Evolutionary conservation across 2,797 vertebrate genomes (phyloP), one percentile per base, ranked within the genome.

Genomic region (Bufotes viridis): DNA sequence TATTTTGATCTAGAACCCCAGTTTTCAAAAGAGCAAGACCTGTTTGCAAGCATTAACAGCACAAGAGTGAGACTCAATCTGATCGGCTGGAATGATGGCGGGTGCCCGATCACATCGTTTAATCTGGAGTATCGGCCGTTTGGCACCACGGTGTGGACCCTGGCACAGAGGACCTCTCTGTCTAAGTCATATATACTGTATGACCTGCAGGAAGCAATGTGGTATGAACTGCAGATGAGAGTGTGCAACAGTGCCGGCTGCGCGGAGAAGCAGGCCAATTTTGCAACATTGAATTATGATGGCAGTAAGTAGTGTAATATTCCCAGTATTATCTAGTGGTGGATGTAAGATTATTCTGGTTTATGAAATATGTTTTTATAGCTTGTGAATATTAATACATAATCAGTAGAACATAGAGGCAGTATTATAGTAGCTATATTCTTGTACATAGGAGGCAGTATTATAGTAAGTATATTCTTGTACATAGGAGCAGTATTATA

Each of bases 201-300:
- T 0, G 98, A 99, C 92, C 94, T 99, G 90, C 97, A 97, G 93
- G 98, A 99, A 89, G 97, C 97, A 69, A 98, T 97, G 0, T 99
- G 98, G 98, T 99, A 99, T 0, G 97, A 99, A 91, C 95, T 99
- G 89, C 98, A 99, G 90, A 99, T 99, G 97, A 96, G 97, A 88
- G 98, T 97, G 91, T 98, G 97, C 94, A 99, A 99, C 96, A 99
- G 98, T 6, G 98, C 98, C 0, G 98, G 98, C 91, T 99, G 97
- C 2, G 97, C 98, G 0, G 98, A 99, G 93, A 99, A 99, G 93
- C 97, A 96, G 92, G 95, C 97, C 91, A 97, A 96, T 91, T 99
- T 99, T 18, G 98, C 98, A 61, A 99, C 98, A 0, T 95, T 99
- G 63, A 99, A 97, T 91, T 94, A 94, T 0, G 98, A 99, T 0